Base-by-base conservation (phyloP, 2,113 vertebrate genomes). In the Percina caprodes region DNA sequence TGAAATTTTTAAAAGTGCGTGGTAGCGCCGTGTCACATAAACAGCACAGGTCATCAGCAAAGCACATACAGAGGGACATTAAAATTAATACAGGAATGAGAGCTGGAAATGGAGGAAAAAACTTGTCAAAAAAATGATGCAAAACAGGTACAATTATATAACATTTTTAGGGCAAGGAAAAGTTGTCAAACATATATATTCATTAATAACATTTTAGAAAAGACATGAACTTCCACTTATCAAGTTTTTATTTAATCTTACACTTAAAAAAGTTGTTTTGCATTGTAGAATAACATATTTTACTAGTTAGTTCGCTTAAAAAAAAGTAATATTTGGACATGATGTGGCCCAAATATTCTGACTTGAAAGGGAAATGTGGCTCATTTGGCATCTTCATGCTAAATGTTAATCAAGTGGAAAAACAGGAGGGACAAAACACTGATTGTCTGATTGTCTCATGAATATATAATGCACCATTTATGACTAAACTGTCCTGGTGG, bases 1-100 rank as follows among this genome's bases (percentile, higher is more conserved):
- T 95, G 91, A 95, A 91, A 95, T 59, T 94, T 95, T 94, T 86
- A 94, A 88, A 88, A 86, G 91, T 75, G 84, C 74, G 77, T 86
- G 83, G 86, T 65, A 78, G 80, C 15, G 59, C 24, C 19, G 65
- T 76, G 87, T 90, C 87, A 90, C 82, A 79, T 92, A 91, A 93
- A 92, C 92, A 93, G 86, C 21, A 51, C 77, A 74, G 85, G 89
- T 92, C 88, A 91, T 91, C 91, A 87, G 87, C 58, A 58, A 58
- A 77, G 71, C 30, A n/a, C 77, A 59, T 51, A 70, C 68, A 74
- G 51, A 70, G 26, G 24, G 16, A 66, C 78, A 85, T 87, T 89
- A 83, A 90, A 88, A 91, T 80, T 15, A 84, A 87, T 49, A 76
- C 39, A 21, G 42, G n/a, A 62, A 74, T 69, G 23, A 59, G 39